phyloP scores from a whole-genome alignment of 2,797 vertebrate species.

The Enteromius viviparus region DNA sequence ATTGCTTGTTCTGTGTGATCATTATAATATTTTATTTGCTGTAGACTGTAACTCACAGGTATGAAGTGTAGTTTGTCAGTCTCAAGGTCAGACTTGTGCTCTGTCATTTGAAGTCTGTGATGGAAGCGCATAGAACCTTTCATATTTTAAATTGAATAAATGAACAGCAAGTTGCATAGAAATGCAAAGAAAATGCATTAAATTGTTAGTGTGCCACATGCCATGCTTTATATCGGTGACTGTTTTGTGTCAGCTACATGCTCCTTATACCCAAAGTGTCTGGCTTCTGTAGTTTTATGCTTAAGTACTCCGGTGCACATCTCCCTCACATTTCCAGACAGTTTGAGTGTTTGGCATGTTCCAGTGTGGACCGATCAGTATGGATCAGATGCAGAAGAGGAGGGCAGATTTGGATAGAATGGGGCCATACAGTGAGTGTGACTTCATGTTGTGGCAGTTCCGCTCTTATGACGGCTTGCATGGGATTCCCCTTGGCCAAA shows the following conservation, averaged over 20 bases:
- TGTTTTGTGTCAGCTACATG: slow-evolving; percentile 8
- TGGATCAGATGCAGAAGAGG: slow-evolving; percentile 69
- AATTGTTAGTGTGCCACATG: background rate
- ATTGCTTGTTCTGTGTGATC: slow-evolving; percentile 1
- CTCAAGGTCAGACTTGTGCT: background rate
- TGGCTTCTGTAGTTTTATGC: background rate
- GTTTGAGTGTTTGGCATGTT: slow-evolving; percentile 76
- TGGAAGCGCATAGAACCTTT: background rate
- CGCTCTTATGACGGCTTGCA: slow-evolving; percentile 63
- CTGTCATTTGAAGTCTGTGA: background rate
- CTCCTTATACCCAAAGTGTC: background rate
- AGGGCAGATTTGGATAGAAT: slow-evolving; percentile 79
- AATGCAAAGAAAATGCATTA: background rate
- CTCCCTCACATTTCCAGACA: slow-evolving; percentile 51
- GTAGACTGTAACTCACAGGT: background rate
- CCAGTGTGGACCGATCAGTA: slow-evolving; percentile 70
- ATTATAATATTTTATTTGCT: background rate
- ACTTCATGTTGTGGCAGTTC: slow-evolving; percentile 63
- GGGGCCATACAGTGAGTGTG: slow-evolving; percentile 75
- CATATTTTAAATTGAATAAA: background rate
- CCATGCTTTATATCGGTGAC: background rate
- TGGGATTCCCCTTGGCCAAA: slow-evolving; percentile 49
- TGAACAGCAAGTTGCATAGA: background rate
- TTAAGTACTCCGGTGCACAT: slow-evolving; percentile 9
- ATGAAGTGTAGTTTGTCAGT: slow-evolving; percentile 1